Conservation (phyloP, 2,113 vertebrate species). For the Halcyon malimbica region DNA sequence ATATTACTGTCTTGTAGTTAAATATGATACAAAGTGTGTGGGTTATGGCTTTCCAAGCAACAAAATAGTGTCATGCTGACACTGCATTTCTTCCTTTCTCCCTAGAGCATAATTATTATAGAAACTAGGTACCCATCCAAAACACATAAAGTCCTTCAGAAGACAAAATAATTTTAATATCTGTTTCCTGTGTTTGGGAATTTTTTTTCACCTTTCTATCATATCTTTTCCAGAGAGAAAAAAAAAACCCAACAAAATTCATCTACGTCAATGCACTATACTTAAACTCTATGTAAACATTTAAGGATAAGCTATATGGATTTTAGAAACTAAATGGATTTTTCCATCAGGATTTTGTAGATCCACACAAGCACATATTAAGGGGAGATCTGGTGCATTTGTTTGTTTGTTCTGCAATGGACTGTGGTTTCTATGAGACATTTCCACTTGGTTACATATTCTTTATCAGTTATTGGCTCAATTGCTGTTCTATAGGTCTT, state of each 20-base stretch:
- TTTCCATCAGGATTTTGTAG: slow-evolving; percentile 12
- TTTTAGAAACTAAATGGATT: neutral
- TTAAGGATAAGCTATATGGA: neutral
- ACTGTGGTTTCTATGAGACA: neutral
- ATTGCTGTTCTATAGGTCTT: neutral
- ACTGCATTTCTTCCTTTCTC: neutral
- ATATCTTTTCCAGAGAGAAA: neutral
- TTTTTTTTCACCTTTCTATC: neutral
- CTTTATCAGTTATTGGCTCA: neutral
- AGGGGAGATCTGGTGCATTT: neutral
- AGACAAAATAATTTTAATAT: neutral
- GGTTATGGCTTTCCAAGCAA: neutral
- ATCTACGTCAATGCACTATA: neutral
- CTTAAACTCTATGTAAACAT: neutral
- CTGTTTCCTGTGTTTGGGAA: neutral
- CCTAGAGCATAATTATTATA: neutral
- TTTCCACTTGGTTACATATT: neutral
- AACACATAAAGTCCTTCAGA: neutral
- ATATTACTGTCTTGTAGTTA: neutral
- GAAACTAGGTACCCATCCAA: neutral
- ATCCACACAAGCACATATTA: neutral
- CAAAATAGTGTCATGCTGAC: neutral
- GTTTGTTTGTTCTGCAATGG: neutral
- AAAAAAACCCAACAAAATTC: neutral
- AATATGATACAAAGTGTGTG: neutral